Base-by-base conservation (phyloP, 2,797 vertebrate genomes). In the Megaceryle alcyon region DNA sequence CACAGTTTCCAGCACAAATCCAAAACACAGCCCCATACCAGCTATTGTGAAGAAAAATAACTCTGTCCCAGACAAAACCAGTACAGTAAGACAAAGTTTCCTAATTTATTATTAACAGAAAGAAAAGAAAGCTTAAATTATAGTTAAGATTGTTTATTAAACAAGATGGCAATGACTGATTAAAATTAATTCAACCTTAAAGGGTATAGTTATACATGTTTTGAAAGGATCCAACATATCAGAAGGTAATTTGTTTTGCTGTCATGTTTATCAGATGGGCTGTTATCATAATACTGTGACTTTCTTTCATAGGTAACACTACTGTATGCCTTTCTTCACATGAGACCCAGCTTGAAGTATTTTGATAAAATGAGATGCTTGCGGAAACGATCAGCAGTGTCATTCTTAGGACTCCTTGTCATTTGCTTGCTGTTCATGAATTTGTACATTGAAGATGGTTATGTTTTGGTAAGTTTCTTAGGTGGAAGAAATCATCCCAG, bases 361-460 rank as follows among this genome's bases (percentile, higher is more conserved):
- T 97, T 99, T 96, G 99, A 99, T 98, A 99, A 99, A 98, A 99
- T 99, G 99, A 98, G 99, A 98, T 99, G 99, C 98, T 98, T 99
- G 97, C 98, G 99, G 97, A 99, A 99, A 96, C 98, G 99, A 95
- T 99, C 99, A 91, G 98, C 98, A 33, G 99, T 99, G 35, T 99
- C 99, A 11, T 98, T 99, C 97, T 98, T 99, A 56, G 99, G 99
- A 93, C 97, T 99, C 95, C 98, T 99, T 97, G 98, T 99, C 81
- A 98, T 99, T 96, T 99, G 99, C 90, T 98, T 99, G 93, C 98
- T 99, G 79, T 99, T 99, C 97, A 98, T 99, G 95, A 99, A 99
- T 94, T 98, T 99, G 87, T 99, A 99, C 97, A 99, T 99, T 80
- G 99, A 99, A 97, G 99, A 99, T 33, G 99, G 98, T 89, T 99